Conservation (phyloP, 2,113 vertebrate species). For the Phrynosoma blainvillii region DNA sequence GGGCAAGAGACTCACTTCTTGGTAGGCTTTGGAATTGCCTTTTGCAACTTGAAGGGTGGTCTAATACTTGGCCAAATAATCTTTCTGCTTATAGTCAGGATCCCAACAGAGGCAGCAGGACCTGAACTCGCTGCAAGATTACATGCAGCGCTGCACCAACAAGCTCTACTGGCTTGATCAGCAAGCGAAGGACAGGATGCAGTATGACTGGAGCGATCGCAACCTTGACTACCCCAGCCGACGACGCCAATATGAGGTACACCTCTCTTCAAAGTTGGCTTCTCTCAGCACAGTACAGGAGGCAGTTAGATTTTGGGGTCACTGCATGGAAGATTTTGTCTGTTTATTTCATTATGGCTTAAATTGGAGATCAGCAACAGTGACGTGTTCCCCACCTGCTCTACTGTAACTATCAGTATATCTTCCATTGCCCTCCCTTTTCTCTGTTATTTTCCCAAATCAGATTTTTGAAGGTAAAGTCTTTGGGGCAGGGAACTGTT, state of each 20-base stretch:
- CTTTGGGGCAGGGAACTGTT: too few species aligned
- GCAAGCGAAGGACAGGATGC: constrained; percentile 89
- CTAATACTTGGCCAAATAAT: not conserved
- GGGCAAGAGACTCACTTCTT: not conserved
- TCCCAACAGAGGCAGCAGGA: constrained; percentile 88
- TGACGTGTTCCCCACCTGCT: too few species aligned
- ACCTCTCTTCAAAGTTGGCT: accelerated
- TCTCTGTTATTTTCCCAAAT: too few species aligned
- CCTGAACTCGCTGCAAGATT: constrained; percentile 89
- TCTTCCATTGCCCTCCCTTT: too few species aligned
- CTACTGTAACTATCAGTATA: too few species aligned
- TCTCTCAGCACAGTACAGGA: too few species aligned
- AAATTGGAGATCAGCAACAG: too few species aligned
- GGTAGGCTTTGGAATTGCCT: too few species aligned
- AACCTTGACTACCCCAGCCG: constrained; percentile 94
- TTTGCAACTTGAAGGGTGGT: too few species aligned
- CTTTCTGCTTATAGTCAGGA: constrained; percentile 36
- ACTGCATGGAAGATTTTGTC: not conserved
- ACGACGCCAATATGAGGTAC: constrained; percentile 93
- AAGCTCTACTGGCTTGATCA: constrained; percentile 99
- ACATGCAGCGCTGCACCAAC: constrained; percentile 98
- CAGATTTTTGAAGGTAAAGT: too few species aligned
- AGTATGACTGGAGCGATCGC: constrained; percentile 93
- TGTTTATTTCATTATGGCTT: too few species aligned
- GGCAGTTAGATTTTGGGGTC: not conserved